Evolutionary conservation across 1,140 invertebrate genomes (phyloP).

Genomic region (Belonocnema kinseyi): DNA sequence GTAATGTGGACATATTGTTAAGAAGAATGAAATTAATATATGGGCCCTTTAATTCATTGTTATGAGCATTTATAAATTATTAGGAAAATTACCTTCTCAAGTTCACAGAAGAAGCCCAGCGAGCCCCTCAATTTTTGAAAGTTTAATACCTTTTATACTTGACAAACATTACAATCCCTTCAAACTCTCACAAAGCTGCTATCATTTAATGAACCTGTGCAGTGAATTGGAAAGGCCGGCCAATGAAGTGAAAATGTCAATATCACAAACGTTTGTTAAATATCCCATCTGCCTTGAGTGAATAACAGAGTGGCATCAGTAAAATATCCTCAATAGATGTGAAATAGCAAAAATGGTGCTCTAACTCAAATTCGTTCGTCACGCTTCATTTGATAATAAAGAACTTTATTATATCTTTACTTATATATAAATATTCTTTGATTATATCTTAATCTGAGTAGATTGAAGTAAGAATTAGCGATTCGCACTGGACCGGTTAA

Average conservation of each 20-base stretch:
- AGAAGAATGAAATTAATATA: too few relatives aligned
- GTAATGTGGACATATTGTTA: too few relatives aligned
- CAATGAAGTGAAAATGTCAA: slow-evolving; percentile 26
- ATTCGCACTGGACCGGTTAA: too few relatives aligned
- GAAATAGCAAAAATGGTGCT: not conserved
- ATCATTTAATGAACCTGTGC: slow-evolving; percentile 20
- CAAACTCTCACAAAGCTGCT: slow-evolving; percentile 3
- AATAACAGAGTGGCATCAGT: not conserved
- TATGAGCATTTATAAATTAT: not conserved
- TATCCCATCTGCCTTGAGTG: not conserved
- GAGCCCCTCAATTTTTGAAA: not conserved
- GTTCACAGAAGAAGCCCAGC: not conserved
- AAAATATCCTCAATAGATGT: not conserved
- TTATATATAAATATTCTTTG: too few relatives aligned
- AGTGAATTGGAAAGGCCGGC: not conserved
- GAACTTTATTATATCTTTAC: too few relatives aligned
- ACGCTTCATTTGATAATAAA: not conserved
- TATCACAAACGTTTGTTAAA: slow-evolving; percentile 24
- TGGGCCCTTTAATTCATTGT: not conserved
- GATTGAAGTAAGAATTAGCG: too few relatives aligned
- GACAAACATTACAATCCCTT: not conserved
- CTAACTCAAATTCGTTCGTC: slow-evolving; percentile 4
- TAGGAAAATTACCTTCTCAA: not conserved
- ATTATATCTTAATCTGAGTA: too few relatives aligned
- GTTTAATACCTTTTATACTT: not conserved